Evolutionary conservation across 2,797 vertebrate genomes (phyloP), one percentile per base, ranked within the genome.

Genomic region (Peromyscus nudipes): DNA sequence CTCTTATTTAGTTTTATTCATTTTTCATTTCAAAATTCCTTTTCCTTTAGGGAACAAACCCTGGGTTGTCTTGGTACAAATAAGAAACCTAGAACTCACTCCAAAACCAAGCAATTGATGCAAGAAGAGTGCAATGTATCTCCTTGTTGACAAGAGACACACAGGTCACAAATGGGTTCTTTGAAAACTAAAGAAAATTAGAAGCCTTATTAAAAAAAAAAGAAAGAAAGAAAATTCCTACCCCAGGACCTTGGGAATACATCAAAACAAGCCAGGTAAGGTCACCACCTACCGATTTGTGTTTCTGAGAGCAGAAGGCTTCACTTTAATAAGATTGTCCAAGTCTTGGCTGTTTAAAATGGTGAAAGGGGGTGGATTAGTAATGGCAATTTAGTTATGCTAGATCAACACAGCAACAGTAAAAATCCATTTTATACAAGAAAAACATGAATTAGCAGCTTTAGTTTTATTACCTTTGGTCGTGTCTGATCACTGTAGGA

Each of bases 301-400:
- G 52, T 97, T 98, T 95, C 96, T 97, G 92, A 98, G 95, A 73
- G 76, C 80, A 88, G 95, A 85, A 81, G 96, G 71, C 62, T 97
- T 96, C 96, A 95, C 95, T 93, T 97, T 90, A 96, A 96, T 96
- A 83, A 97, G 88, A 92, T 97, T 95, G 0, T 93, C 98, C 80
- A 97, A 65, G 23, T 94, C 76, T 96, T 96, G 95, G 96, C 85
- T 97, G 67, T 98, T 96, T 60, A 92, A 98, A 96, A 95, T 29
- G 89, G 0, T 96, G 29, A 57, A 95, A 55, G 13, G 97, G 29
- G 87, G 69, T 86, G 11, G 2, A 67, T 96, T 96, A 83, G 43
- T 2, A 19, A 83, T 27, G 89, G 37, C 23, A 8, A 37, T 73
- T 76, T 43, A 37, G 43, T 89, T 88, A n/a, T 43, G 12, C 7